A percentile compares a stretch with the other conserved stretches of the same genome.
Conservation (phyloP, 1,140 invertebrate genomes). For the Drosophila ercepeae region DNA sequence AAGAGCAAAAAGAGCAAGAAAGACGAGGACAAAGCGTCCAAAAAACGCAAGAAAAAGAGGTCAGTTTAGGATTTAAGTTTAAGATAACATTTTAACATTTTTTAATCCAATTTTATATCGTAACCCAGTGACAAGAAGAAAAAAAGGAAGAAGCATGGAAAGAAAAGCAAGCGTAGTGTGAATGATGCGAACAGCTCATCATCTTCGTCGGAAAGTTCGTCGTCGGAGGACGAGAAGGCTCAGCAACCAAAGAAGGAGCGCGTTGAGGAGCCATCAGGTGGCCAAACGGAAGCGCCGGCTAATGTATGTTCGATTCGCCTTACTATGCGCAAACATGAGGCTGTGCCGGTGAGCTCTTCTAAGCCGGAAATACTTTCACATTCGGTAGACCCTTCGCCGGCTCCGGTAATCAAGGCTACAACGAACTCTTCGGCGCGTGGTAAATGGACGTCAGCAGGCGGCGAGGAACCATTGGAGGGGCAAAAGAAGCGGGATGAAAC, state of each 20-base stretch:
- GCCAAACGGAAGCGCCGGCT: constrained; percentile 81
- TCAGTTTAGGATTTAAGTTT: constrained; percentile 6
- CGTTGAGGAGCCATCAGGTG: constrained; percentile 13
- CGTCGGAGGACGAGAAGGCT: constrained; percentile 83
- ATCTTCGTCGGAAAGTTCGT: constrained; percentile 68
- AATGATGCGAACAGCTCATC: constrained; percentile 53
- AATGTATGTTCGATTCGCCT: constrained; percentile 87
- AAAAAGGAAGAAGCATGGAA: constrained; percentile 87
- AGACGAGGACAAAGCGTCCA: constrained; percentile 75
- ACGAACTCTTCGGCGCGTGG: constrained; percentile 67
- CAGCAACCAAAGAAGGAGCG: constrained; percentile 80
- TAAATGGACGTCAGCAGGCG: constrained; percentile 61
- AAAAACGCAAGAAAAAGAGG: constrained; percentile 79
- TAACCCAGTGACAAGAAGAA: constrained; percentile 83
- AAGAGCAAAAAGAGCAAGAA: constrained; percentile 80
- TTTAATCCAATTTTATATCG: neutral
- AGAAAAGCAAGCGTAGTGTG: constrained; percentile 85
- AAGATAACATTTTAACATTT: neutral
- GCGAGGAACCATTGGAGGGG: constrained; percentile 45
- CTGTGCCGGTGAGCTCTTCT: constrained; percentile 35
- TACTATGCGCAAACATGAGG: constrained; percentile 87
- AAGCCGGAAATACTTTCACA: constrained; percentile 21
- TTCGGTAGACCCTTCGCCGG: constrained; percentile 50
- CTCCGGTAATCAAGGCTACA: constrained; percentile 59
- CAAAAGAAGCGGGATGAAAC: constrained; percentile 84